These are phyloP conservation scores for Nemopilema nomurai DNA, from an alignment of 30 jellyfish, hydroid and myxozoan genomes.

Conservation along the genomic window DNA sequence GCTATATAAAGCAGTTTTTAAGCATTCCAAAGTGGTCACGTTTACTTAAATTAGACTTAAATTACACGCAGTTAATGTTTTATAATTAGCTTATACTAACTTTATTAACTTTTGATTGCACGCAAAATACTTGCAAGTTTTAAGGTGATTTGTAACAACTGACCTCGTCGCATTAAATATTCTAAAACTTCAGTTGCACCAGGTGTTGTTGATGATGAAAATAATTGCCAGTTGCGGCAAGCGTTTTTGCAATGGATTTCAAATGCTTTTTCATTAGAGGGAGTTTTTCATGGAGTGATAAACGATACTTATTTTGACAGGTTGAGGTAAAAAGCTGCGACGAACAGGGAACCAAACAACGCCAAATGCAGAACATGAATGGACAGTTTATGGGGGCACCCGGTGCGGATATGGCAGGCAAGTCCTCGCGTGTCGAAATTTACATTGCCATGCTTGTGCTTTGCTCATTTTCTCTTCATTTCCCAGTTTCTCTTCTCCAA, in stretches of 20 bases:
- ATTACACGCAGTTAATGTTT: too few species aligned
- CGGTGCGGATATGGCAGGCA: conserved; percentile 55
- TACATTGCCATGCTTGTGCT: too few species aligned
- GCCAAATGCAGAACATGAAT: conserved; percentile 46
- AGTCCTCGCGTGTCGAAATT: too few species aligned
- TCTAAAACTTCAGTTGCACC: too few species aligned
- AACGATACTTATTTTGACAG: not conserved
- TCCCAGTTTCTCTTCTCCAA: too few species aligned
- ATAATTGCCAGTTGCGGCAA: not conserved
- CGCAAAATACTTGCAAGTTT: not conserved
- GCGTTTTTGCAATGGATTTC: not conserved
- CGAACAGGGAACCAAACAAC: conserved; percentile 45
- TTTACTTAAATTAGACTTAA: not conserved
- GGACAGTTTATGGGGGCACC: conserved; percentile 77
- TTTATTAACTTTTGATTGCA: not conserved
- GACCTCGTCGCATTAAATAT: not conserved
- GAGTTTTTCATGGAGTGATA: not conserved
- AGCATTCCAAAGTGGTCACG: not conserved
- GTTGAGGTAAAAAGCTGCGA: conserved; percentile 74
- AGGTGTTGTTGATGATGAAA: not conserved
- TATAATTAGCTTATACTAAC: not conserved
- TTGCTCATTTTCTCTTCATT: too few species aligned
- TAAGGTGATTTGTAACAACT: not conserved
- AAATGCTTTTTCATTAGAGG: not conserved
- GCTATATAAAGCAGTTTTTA: not conserved